phyloP scores from a whole-genome alignment of 2,113 vertebrate species.

The Nestor notabilis region DNA sequence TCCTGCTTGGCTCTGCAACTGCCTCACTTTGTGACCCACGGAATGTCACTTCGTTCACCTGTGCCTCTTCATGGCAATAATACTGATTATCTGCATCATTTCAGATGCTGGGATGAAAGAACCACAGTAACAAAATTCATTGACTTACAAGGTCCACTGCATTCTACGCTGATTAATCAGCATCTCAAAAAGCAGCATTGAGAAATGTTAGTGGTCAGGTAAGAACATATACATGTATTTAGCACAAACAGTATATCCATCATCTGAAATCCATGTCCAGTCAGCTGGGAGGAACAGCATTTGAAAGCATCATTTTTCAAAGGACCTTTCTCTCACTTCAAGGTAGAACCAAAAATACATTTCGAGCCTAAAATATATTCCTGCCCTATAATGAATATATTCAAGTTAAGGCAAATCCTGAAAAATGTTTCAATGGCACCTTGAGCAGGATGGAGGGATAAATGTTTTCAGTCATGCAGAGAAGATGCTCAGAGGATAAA shows the following conservation, averaged over 20 bases:
- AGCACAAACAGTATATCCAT: background rate
- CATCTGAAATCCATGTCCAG: background rate
- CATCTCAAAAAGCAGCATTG: background rate
- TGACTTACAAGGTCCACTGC: background rate
- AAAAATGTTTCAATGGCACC: background rate
- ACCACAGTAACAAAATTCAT: background rate
- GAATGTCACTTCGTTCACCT: background rate
- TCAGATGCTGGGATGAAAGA: background rate
- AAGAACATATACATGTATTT: background rate
- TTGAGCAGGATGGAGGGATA: no score
- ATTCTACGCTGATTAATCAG: background rate
- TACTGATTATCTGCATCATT: background rate
- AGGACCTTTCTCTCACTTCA: background rate
- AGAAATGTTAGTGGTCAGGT: background rate
- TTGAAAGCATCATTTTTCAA: background rate
- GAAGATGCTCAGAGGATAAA: background rate
- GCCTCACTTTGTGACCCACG: background rate
- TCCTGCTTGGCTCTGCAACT: background rate
- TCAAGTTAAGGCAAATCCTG: background rate
- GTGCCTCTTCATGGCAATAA: background rate
- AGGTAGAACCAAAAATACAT: background rate
- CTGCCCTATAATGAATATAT: background rate
- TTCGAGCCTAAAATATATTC: background rate
- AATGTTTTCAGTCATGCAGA: background rate
- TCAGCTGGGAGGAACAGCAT: background rate